Conservation (phyloP, 2,113 vertebrate species). For the Canis aureus region DNA sequence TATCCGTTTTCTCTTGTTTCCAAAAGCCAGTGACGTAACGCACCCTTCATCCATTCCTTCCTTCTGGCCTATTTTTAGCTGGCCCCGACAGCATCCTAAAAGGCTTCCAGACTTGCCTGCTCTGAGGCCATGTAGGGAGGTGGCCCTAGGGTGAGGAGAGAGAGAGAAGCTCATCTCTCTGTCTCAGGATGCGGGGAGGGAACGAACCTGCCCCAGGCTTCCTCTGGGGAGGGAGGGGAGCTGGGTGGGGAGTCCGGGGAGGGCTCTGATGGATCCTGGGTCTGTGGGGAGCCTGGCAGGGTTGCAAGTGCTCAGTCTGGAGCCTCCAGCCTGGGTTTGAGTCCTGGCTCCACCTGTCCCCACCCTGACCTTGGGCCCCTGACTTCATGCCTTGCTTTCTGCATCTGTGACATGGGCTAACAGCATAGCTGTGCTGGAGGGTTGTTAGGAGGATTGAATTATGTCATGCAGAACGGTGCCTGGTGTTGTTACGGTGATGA, state of each 20-base stretch:
- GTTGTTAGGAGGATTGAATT: neutral
- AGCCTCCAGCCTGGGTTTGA: neutral
- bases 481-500: fast-evolving
- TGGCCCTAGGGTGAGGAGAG: neutral
- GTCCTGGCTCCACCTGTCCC: neutral
- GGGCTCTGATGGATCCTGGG: neutral
- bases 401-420: neutral
- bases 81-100: constrained; percentile 56
- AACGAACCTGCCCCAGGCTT: neutral
- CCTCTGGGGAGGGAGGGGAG: neutral
- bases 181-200: neutral
- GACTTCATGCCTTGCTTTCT: neutral
- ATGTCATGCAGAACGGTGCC: neutral
- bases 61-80: constrained; percentile 82
- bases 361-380: neutral
- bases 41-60: constrained; percentile 55
- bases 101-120: constrained; percentile 63
- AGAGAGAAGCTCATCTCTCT: constrained; percentile 12
- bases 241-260: fast-evolving
- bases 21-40: constrained; percentile 79
- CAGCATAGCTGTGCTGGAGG: fast-evolving
- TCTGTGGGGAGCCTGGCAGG: neutral
- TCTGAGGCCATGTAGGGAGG: constrained; percentile 63
- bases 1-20: constrained; percentile 80
- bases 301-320: neutral